phyloP scores from a whole-genome alignment of 2,797 vertebrate species.

The Halcyon badia region DNA sequence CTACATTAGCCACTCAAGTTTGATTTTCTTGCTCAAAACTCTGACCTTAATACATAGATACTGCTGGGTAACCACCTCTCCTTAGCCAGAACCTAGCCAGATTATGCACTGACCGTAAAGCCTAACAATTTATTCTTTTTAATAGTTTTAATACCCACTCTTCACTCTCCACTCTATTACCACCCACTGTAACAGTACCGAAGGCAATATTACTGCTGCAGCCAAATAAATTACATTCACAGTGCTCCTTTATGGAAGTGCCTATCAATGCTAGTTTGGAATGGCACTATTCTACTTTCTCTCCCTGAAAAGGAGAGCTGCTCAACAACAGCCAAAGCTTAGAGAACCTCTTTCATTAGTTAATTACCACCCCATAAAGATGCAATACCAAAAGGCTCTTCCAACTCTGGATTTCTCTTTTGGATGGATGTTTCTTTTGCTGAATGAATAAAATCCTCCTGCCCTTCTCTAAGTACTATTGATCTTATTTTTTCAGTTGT shows the following conservation, averaged over 20 bases:
- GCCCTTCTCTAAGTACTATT: neutral
- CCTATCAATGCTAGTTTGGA: neutral
- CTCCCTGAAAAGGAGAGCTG: neutral
- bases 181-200: neutral
- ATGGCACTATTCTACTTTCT: neutral
- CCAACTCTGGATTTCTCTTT: neutral
- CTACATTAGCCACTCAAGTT: neutral
- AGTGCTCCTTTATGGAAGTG: neutral
- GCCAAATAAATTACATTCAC: neutral
- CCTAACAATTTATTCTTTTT: neutral
- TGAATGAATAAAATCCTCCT: neutral
- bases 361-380: neutral
- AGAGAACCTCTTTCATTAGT: neutral
- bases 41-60: neutral
- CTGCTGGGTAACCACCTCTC: neutral
- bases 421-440: neutral
- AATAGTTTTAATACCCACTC: neutral
- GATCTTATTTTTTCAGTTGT: neutral
- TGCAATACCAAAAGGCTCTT: neutral
- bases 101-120: neutral
- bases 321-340: neutral
- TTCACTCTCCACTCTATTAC: neutral
- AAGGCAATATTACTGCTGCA: neutral
- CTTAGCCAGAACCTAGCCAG: neutral
- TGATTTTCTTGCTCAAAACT: neutral